Evolutionary conservation across 2,113 vertebrate species (phyloP), one percentile per base, ranked within the genome.

Genomic region (Oreocharis arfaki): DNA sequence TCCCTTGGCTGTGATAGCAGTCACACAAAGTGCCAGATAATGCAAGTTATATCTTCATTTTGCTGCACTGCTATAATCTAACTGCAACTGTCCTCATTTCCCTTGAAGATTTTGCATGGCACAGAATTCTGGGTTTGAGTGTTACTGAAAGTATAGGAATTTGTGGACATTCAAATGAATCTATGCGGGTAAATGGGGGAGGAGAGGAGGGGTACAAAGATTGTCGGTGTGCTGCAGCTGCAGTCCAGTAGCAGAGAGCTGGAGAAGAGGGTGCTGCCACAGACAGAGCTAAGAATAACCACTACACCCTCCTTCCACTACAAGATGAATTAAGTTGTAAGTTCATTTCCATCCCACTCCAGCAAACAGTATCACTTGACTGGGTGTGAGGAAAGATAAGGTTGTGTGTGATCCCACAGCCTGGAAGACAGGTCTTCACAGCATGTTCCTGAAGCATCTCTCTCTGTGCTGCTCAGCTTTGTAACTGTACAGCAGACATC

Each of bases 151-250:
- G 16, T 50, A 7, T 2, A 41, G 60, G 35, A 55, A 53, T 57
- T 13, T 26, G 10, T 7, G 46, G 11, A 11, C 3, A 2, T 61
- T 46, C 2, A 4, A 50, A 30, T 13, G 17, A 55, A 30, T 33
- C 1, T 9, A 2, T 1, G 3, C 26, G 39, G 16, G 18, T 24
- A 13, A 27, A 3, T 1, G 0, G 2, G 1, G 11, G 13, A 12
- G 18, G 7, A 27, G 11, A 18, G 11, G 9, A 13, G 11, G 10
- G 4, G 13, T 52, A 11, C 2, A 4, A 37, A 49, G 37, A 14
- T 9, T 32, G 4, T 46, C 10, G 5, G 6, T 20, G 21, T 69
- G n/a, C 63, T 70, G 69, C 42, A 37, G 16, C 60, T 89, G 33
- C 47, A 75, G 23, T 44, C 16, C 7, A 0, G 10, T 27, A 39